These are phyloP conservation scores for Microctonus aethiopoides DNA, from an alignment of 2,888 invertebrate species.

Conservation along the genomic window DNA sequence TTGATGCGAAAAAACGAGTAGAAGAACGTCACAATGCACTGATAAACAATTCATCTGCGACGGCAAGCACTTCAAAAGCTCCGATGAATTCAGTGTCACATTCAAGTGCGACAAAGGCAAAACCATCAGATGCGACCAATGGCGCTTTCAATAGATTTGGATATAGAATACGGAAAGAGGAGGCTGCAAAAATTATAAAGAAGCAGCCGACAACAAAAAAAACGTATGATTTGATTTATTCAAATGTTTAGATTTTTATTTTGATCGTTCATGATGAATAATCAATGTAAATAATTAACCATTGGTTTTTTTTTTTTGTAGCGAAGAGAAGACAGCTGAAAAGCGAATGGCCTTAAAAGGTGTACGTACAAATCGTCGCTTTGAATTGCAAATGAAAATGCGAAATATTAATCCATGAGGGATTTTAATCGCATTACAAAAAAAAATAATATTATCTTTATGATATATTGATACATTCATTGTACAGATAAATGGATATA, in stretches of 20 bases:
- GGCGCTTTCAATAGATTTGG: slow-evolving; percentile 59
- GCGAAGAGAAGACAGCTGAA: slow-evolving; percentile 65
- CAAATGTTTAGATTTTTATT: background rate
- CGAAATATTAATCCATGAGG: slow-evolving; percentile 66
- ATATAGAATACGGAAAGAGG: slow-evolving; percentile 68
- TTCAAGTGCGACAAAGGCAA: background rate
- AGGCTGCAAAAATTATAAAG: slow-evolving; percentile 47
- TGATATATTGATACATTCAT: slow-evolving; percentile 5
- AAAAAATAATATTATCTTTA: background rate
- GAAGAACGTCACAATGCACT: slow-evolving; percentile 49
- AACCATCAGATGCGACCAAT: slow-evolving; percentile 24
- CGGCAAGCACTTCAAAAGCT: slow-evolving; percentile 1
- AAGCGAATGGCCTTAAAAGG: slow-evolving; percentile 72
- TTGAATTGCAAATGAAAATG: slow-evolving; percentile 78
- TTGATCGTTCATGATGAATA: too few species aligned
- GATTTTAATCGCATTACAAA: background rate
- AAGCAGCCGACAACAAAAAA: slow-evolving; percentile 36
- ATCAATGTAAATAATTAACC: too few species aligned
- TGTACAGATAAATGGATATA: slow-evolving; percentile 11
- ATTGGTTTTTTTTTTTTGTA: background rate
- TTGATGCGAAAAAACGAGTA: slow-evolving; percentile 66
- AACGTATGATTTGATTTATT: slow-evolving; percentile 27
- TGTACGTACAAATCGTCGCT: slow-evolving; percentile 78
- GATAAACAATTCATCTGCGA: slow-evolving; percentile 35
- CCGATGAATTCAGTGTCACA: background rate